Base-by-base conservation (phyloP, 1,140 invertebrate genomes). In the Penaeus vannamei region DNA sequence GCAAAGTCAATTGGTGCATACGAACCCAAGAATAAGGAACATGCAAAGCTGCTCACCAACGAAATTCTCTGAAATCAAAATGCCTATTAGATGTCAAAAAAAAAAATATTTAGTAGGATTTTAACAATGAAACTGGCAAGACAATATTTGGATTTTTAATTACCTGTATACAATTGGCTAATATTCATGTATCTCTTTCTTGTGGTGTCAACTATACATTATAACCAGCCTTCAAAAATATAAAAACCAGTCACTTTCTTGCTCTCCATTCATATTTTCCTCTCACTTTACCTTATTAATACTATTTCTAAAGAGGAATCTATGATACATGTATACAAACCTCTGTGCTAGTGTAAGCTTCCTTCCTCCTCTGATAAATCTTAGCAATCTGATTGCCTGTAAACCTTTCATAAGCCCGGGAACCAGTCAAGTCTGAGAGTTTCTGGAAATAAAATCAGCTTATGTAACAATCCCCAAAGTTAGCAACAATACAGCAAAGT, bases 331-430 rank as follows among this genome's bases (percentile, higher is more conserved):
- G 1, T 76, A 76, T 53, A 88, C 90, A 91, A 94, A 96, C 96
- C 94, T 98, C 96, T 0, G 97, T 97, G 62, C 96, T 95, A 84
- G 95, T 94, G 93, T 98, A 99, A 20, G 95, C 95, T 87, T 96
- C 95, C 62, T 94, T 94, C 91, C 95, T 95, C 0, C 94, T 95
- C 92, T 96, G 94, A 89, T 94, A 95, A 90, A 99, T 95, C 94
- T 98, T 99, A 10, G 96, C 95, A 91, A 99, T 99, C 94, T 99
- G 98, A 26, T 96, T 94, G 10, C 96, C 98, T 0, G 98, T 99
- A 93, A 98, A 99, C 91, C 98, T 94, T 92, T 99, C 97, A 94
- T 98, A 98, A 2, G 97, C 98, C 91, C 96, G 94, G 0, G 98
- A 98, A 1, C 98, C 98, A 23, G 98, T 99, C 62, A 98, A 95